Conservation (phyloP, 2,113 vertebrate species). For the Lophius piscatorius region DNA sequence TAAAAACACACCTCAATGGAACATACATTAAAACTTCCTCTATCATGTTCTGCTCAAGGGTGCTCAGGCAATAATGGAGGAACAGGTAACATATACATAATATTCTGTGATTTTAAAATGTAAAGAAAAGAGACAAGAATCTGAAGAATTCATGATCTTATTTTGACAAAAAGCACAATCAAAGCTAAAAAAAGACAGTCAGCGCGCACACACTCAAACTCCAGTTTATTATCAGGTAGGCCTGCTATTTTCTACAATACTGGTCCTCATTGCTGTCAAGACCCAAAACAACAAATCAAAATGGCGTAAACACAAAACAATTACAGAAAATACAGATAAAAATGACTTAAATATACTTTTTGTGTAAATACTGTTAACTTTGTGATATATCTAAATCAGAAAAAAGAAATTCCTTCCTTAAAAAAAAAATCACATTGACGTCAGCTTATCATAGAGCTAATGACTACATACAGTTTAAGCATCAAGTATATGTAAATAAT, state of each 20-base stretch:
- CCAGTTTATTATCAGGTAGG: constrained; percentile 33
- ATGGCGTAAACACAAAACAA: constrained; percentile 14
- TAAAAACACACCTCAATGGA: constrained; percentile 22
- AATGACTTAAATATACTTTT: constrained; percentile 13
- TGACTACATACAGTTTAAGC: constrained; percentile 17
- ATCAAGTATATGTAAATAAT: constrained; percentile 40
- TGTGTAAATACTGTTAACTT: constrained; percentile 35
- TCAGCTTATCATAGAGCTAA: constrained; percentile 28
- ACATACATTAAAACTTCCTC: constrained; percentile 19
- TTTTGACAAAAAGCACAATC: constrained; percentile 36
- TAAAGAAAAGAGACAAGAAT: constrained; percentile 13
- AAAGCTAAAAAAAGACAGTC: constrained; percentile 53
- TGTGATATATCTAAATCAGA: constrained; percentile 28
- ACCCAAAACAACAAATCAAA: constrained; percentile 14
- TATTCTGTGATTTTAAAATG: constrained; percentile 20
- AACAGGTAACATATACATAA: constrained; percentile 7
- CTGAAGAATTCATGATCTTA: constrained; percentile 13
- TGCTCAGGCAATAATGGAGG: constrained; percentile 1
- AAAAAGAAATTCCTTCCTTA: constrained; percentile 25
- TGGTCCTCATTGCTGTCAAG: neutral
- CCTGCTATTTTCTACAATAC: neutral
- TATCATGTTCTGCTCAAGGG: constrained; percentile 1
- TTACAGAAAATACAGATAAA: constrained; percentile 29
- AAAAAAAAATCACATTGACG: constrained; percentile 44
- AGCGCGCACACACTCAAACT: constrained; percentile 41